A percentile compares a stretch with the other conserved stretches of the same genome.
phyloP scores from a whole-genome alignment of 2,797 vertebrate species.

The Malurus leucopterus region DNA sequence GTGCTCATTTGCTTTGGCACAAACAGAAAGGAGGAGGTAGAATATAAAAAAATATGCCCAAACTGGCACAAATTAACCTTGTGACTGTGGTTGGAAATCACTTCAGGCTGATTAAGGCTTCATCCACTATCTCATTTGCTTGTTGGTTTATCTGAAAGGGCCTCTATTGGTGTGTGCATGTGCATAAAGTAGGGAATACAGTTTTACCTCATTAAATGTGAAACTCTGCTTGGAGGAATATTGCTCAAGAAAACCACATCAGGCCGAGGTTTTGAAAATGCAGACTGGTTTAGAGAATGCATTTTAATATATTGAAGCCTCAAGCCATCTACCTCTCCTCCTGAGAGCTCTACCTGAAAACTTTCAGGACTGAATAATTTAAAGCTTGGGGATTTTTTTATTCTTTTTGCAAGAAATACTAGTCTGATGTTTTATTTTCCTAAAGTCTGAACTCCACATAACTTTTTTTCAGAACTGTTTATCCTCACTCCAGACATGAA shows the following conservation, averaged over 20 bases:
- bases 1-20: constrained; percentile 27
- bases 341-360: constrained; percentile 53
- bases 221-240: constrained; percentile 37
- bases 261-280: constrained; percentile 31
- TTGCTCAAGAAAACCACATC: constrained; percentile 53
- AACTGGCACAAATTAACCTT: neutral
- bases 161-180: neutral
- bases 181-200: neutral
- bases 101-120: neutral
- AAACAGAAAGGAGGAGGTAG: neutral
- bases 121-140: neutral
- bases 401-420: constrained; percentile 43
- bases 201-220: constrained; percentile 35
- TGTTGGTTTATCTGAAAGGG: neutral
- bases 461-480: constrained; percentile 64
- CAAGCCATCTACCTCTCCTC: constrained; percentile 32
- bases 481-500: constrained; percentile 74
- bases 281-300: constrained; percentile 31
- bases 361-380: constrained; percentile 45
- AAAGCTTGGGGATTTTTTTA: neutral
- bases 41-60: neutral
- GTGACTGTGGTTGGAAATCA: neutral
- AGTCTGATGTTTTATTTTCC: constrained; percentile 72
- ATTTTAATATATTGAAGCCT: constrained; percentile 37
- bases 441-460: constrained; percentile 66